Conservation (phyloP, 2,797 vertebrate species). For the Phataginus tetradactyla region DNA sequence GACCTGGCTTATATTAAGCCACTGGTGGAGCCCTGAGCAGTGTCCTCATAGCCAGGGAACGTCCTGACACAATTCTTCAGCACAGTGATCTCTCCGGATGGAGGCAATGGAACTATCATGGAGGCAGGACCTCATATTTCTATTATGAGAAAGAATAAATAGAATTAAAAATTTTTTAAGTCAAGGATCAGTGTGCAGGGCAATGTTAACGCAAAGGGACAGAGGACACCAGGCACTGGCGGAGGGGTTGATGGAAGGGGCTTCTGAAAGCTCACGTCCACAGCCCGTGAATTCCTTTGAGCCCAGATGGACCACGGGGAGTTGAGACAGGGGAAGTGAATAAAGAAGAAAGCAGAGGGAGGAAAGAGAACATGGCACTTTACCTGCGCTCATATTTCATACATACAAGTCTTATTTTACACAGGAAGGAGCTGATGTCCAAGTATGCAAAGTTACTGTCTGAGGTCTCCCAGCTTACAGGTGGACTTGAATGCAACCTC, state of each 20-base stretch:
- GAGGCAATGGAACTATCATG: neutral
- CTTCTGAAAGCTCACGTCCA: neutral
- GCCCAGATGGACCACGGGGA: neutral
- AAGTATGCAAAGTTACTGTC: neutral
- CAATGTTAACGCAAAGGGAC: neutral
- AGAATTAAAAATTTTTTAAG: neutral
- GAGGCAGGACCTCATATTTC: neutral
- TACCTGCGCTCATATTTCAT: neutral
- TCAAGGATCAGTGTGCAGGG: neutral
- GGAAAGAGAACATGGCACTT: neutral
- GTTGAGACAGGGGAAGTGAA: neutral
- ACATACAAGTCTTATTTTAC: neutral
- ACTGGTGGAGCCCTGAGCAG: neutral
- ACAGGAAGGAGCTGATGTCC: neutral
- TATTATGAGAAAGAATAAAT: neutral
- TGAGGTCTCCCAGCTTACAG: neutral
- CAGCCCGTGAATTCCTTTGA: neutral
- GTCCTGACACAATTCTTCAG: neutral
- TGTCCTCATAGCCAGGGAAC: neutral
- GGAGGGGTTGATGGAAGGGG: neutral
- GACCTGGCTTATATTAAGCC: neutral
- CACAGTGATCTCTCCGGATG: neutral
- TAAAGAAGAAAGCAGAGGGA: neutral
- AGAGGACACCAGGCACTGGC: neutral
- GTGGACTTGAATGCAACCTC: neutral